Evolutionary conservation across 2,888 invertebrate genomes (phyloP).

Genomic region (Oxytorus armatus): DNA sequence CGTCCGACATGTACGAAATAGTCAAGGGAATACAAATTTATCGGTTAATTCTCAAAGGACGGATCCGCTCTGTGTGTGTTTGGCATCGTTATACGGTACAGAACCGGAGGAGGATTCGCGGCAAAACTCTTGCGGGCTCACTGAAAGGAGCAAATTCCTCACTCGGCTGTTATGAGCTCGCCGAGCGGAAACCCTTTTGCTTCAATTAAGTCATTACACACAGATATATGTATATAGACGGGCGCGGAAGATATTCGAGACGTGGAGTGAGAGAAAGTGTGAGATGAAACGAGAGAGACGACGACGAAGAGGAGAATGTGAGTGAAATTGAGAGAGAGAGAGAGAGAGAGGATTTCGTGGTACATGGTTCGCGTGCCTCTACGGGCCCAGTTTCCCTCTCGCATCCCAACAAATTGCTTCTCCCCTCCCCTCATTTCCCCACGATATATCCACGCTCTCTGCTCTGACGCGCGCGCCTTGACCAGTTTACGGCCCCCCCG

Average conservation of each 20-base stretch:
- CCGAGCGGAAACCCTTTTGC: constrained; percentile 43
- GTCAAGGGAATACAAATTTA: background rate
- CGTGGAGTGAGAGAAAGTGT: constrained; percentile 14
- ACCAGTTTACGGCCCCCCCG: constrained; percentile 16
- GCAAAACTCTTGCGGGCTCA: constrained; percentile 12
- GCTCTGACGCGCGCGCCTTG: constrained; percentile 9
- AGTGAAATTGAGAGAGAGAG: background rate
- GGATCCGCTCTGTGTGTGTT: too few species aligned
- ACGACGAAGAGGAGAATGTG: constrained; percentile 2
- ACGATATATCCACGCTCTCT: background rate
- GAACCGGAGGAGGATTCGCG: constrained; percentile 9
- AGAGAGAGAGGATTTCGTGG: constrained; percentile 41
- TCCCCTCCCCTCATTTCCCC: constrained; percentile 18
- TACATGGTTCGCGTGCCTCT: constrained; percentile 55
- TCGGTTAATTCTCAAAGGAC: background rate
- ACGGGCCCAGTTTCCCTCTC: constrained; percentile 38
- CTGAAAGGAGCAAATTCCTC: constrained; percentile 31
- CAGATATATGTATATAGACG: background rate
- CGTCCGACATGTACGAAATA: too few species aligned
- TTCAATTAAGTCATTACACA: constrained; percentile 59
- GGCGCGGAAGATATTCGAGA: background rate
- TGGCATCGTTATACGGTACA: too few species aligned
- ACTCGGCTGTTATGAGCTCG: constrained; percentile 25
- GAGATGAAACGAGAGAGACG: constrained; percentile 9
- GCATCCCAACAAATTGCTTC: constrained; percentile 50